These are phyloP conservation scores for Uropetala carovei DNA, from an alignment of 2,888 invertebrate genomes.

Conservation along the genomic window DNA sequence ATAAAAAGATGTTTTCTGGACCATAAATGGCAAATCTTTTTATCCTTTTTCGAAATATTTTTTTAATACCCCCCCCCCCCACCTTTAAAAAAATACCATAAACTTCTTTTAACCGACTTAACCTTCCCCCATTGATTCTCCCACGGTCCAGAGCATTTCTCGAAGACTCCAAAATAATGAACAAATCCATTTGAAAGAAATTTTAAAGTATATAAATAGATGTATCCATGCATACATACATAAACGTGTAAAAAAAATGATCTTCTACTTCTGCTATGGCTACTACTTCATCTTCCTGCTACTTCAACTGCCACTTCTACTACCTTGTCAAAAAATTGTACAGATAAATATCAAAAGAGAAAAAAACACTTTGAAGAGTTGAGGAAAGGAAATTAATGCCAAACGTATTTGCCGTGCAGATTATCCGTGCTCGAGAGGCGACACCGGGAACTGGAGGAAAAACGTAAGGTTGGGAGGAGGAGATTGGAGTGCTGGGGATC, in stretches of 20 bases:
- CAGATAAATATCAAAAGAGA: constrained; percentile 67
- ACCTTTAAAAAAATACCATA: not conserved
- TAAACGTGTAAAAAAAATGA: not conserved
- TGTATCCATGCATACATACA: not conserved
- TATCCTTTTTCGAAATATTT: not conserved
- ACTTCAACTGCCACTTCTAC: constrained; percentile 34
- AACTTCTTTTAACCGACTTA: not conserved
- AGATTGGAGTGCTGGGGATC: constrained; percentile 62
- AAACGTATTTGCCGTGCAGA: constrained; percentile 63
- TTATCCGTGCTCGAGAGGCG: constrained; percentile 60
- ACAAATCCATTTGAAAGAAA: not conserved
- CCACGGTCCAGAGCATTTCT: not conserved
- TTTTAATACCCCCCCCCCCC: constrained; percentile 7
- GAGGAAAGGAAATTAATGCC: constrained; percentile 62
- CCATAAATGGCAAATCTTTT: not conserved
- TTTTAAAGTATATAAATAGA: not conserved
- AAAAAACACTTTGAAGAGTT: constrained; percentile 68
- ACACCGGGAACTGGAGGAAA: constrained; percentile 57
- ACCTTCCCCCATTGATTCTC: not conserved
- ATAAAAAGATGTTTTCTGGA: constrained; percentile 4
- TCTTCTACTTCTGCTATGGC: constrained; percentile 58
- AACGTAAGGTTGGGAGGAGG: constrained; percentile 55
- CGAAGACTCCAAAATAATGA: not conserved
- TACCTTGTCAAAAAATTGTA: constrained; percentile 66
- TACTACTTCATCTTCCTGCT: constrained; percentile 32